Evolutionary conservation across 2,888 invertebrate genomes (phyloP), one percentile per base, ranked within the genome.

Genomic region (Yponomeuta evonymella): DNA sequence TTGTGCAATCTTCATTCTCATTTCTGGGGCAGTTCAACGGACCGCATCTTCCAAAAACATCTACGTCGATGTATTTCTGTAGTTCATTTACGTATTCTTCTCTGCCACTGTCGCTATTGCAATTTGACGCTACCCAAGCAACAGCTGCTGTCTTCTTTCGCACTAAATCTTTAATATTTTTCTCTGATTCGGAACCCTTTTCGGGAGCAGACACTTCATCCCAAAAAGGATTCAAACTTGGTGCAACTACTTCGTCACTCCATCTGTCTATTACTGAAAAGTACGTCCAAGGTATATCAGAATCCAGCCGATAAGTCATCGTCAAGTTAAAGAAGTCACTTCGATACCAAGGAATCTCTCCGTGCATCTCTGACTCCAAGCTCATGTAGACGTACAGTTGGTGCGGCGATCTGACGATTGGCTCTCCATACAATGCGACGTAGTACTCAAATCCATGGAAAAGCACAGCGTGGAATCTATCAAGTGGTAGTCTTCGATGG

Each of bases 281-380:
- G 30, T 70, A 70, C 12, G 70, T 58, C 70, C 62, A 70, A 15
- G 51, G 70, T 48, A 70, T 70, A 33, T 70, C 62, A 15, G 70
- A 70, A 9, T 70, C 70, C 23, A 70, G 51, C 6, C 70, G 58
- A 23, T 62, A 70, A 2, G 70, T 70, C 63, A 70, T 70, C 1
- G 70, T 62, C 30, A 70, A n/a, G 30, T 70, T 63, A 10, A 30
- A 62, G 2, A 69, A 69, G 11, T 48, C 30, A 12, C 2, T n/a
- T n/a, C 3, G 51, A 23, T 30, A 48, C 11, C 15, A 23, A 48
- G 68, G 68, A n/a, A 23, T 30, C 6, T 29, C 29, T 5, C 23
- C n/a, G 68, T 69, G 68, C 29, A 48, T 23, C 12, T 23, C 48
- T 11, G 68, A 30, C 11, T 69, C 68, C 23, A 48, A 12, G n/a